Evolutionary conservation across 2,113 vertebrate species (phyloP), one percentile per base, ranked within the genome.

Genomic region (Grammomys dolichurus): DNA sequence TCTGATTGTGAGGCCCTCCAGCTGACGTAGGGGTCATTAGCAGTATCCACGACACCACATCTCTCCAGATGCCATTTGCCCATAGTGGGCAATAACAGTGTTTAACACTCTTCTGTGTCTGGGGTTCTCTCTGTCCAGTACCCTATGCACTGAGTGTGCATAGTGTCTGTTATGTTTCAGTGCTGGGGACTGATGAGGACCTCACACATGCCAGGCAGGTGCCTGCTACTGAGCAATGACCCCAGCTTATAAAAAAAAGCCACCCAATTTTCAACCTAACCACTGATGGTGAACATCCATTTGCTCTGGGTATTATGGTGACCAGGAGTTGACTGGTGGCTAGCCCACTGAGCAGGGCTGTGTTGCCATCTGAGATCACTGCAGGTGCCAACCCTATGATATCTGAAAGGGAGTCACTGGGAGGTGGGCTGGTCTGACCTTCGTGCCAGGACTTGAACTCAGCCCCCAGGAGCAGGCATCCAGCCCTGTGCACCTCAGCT

Each of bases 381-480:
- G 72, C 13, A 46, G 84, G 95, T 97, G 95, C 97, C 97, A 84
- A 76, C 4, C 0, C 58, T 1, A 92, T 90, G 3, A 24, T 0
- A 89, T 31, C 86, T 95, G 96, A 98, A 89, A 8, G 4, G 2
- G 9, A 0, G 92, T 96, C 96, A 95, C 78, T 7, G 40, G 78
- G 93, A 97, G 89, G 89, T 3, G 76, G n/a, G 0, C 86, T 14
- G 58, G 89, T 91, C 65, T 1, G 51, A 26, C 12, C 77, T 9
- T 95, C 82, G 0, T 88, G 97, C 96, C 94, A 26, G 92, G 95
- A 85, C 98, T 95, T 51, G 95, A 93, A 7, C 6, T 70, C 67
- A 22, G 67, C 33, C 48, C 46, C 63, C 26, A 31, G 63, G 84
- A 92, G 89, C 72, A 84, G 88, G 1, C 1, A 31, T 70, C 2